Evolutionary conservation across 1,140 invertebrate genomes (phyloP).

Genomic region (Oncopodura yosiiana): DNA sequence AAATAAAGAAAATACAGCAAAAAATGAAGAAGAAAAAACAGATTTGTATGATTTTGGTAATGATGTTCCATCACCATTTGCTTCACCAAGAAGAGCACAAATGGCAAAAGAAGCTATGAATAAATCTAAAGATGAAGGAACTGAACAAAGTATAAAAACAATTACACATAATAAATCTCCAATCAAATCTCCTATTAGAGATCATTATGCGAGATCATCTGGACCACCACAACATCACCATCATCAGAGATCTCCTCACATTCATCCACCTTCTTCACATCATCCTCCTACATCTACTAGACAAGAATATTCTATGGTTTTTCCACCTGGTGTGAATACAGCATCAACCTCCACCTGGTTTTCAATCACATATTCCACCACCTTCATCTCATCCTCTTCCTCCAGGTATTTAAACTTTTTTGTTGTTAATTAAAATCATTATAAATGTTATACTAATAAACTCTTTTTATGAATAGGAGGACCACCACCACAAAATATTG

Average conservation of each 20-base stretch:
- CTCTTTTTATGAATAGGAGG: conserved; percentile 1
- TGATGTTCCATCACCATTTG: conserved; percentile 29
- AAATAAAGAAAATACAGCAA: background rate
- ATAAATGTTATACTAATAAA: no score
- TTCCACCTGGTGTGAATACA: conserved; percentile 8
- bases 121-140: background rate
- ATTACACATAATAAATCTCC: conserved; percentile 22
- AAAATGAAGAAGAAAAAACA: conserved; percentile 10
- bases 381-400: no score
- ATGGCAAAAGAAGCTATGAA: background rate
- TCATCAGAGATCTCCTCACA: conserved; percentile 1
- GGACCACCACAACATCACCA: background rate
- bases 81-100: background rate
- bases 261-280: background rate
- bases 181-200: background rate
- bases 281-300: no score
- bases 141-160: conserved; percentile 21
- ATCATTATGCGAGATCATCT: background rate
- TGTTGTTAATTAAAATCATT: no score
- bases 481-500: background rate
- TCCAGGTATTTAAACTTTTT: no score
- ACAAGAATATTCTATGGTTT: background rate
- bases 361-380: conserved; percentile 8
- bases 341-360: conserved; percentile 23
- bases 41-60: conserved; percentile 35